Base-by-base conservation (phyloP, 2,113 vertebrate genomes). In the Sebastes fasciatus region DNA sequence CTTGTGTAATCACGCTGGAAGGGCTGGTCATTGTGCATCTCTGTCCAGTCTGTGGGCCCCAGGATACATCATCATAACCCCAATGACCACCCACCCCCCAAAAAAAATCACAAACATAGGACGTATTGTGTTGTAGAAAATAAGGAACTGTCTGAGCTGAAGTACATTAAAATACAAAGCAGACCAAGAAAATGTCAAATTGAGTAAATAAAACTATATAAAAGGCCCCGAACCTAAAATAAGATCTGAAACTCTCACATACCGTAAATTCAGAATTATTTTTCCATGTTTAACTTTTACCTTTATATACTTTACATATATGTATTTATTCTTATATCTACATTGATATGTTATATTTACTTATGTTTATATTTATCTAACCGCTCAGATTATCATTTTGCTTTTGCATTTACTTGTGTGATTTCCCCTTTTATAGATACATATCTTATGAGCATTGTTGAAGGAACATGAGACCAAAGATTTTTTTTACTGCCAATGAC, bases 1-100 rank as follows among this genome's bases (percentile, higher is more conserved):
- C 74, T 77, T 40, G 67, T 88, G 61, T 89, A 92, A 92, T 91
- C 82, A 87, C 21, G 45, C 82, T 68, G 63, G 43, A 87, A 66
- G 68, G 76, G 57, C 67, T 75, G 76, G 58, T 83, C 72, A 73
- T 77, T 73, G 65, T 85, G 78, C 43, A 45, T 89, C 79, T 72
- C 79, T 81, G 52, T 78, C 82, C 71, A 64, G 4, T 48, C 52
- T 57, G 40, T 12, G 61, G 19, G 52, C 49, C 54, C 17, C 23
- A 12, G 55, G 55, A 67, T 2, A 13, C 6, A 40, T 5, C 23
- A 1, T 48, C 49, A 52, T 45, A 66, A 75, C 49, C 65, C 64
- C 34, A 68, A 43, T 43, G 43, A 57, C 23, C 68, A 2, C 11
- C 48, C 19, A 3, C 46, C 34, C 11, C 8, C 42, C 19, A 34